A percentile compares a stretch with the other conserved stretches of the same genome.
phyloP scores from a whole-genome alignment of 2,797 vertebrate species.

The Sebastes jordani region DNA sequence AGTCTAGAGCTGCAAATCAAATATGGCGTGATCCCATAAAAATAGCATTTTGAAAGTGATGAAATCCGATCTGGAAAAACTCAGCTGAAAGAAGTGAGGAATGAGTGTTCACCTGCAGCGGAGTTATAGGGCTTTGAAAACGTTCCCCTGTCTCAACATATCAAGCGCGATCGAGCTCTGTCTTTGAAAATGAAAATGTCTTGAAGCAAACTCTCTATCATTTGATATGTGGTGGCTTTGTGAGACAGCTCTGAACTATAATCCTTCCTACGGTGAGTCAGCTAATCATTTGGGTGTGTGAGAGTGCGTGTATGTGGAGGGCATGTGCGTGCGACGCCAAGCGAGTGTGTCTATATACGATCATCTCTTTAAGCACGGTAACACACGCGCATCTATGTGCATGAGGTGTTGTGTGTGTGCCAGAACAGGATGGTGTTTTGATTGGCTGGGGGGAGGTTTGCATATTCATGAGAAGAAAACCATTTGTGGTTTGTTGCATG shows the following conservation, averaged over 20 bases:
- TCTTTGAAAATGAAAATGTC: slow-evolving; percentile 44
- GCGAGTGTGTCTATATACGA: not conserved
- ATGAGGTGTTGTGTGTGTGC: slow-evolving; percentile 9
- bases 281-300: slow-evolving; percentile 4
- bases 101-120: slow-evolving; percentile 15
- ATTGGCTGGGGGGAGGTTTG: slow-evolving; percentile 58
- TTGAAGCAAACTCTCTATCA: slow-evolving; percentile 35
- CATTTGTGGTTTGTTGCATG: slow-evolving; percentile 68
- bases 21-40: not conserved
- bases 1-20: not conserved
- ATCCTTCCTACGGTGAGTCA: slow-evolving; percentile 22
- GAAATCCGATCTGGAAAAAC: not conserved
- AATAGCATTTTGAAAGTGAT: slow-evolving; percentile 15
- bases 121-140: slow-evolving; percentile 26
- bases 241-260: slow-evolving; percentile 38
- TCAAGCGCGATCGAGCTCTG: slow-evolving; percentile 3
- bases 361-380: not conserved
- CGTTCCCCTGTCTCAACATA: slow-evolving; percentile 10
- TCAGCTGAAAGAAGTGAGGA: not conserved
- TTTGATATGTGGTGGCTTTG: slow-evolving; percentile 41
- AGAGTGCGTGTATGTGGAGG: not conserved
- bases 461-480: slow-evolving; percentile 69
- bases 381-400: not conserved
- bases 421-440: slow-evolving; percentile 40
- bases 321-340: not conserved